Conservation (phyloP, 2,797 vertebrate species). For the Pithecia hirsuta region DNA sequence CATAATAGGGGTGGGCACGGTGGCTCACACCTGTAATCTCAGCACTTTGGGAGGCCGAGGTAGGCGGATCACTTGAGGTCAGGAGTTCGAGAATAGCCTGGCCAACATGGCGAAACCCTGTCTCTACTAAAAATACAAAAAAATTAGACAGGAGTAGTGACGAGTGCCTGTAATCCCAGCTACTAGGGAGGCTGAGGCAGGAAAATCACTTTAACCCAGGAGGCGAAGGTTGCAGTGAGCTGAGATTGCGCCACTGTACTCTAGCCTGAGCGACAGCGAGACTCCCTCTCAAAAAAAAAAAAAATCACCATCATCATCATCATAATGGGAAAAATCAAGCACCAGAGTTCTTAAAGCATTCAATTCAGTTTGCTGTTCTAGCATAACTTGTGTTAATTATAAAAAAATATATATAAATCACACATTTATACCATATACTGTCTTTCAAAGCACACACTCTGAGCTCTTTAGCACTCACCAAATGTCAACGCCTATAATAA, state of each 20-base stretch:
- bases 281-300: background rate
- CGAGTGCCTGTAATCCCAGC: background rate
- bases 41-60: background rate
- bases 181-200: background rate
- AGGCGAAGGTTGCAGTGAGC: background rate
- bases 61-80: background rate
- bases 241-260: background rate
- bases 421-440: background rate
- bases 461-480: background rate
- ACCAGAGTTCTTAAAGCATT: slow-evolving; percentile 24
- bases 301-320: background rate
- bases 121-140: background rate
- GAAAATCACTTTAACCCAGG: background rate
- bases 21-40: background rate
- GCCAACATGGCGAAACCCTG: background rate
- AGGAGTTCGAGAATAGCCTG: background rate
- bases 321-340: slow-evolving; percentile 14
- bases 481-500: slow-evolving; percentile 4
- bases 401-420: slow-evolving; percentile 5
- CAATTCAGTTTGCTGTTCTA: background rate
- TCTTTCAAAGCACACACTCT: background rate
- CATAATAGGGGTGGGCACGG: background rate
- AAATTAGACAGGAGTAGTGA: background rate
- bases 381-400: slow-evolving; percentile 36
- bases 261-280: background rate